Percentiles rank a stretch among this genome's conserved stretches.
Conservation (phyloP, 2,888 invertebrate species). For the Disparrhopalites patrizii region DNA sequence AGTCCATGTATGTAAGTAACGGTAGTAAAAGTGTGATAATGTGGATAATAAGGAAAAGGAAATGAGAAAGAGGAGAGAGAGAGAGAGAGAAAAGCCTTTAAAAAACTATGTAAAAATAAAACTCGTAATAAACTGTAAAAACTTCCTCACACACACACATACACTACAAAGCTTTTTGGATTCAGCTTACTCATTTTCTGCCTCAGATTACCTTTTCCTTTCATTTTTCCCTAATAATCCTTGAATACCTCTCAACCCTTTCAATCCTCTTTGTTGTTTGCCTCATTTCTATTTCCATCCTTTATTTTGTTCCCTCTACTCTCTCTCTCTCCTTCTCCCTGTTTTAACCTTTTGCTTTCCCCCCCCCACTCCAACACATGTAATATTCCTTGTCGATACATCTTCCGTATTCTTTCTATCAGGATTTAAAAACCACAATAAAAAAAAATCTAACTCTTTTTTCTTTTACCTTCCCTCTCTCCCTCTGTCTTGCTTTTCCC, state of each 20-base stretch:
- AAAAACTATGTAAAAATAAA: slow-evolving; percentile 4
- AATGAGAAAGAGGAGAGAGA: too few species aligned
- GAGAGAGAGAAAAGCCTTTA: too few species aligned
- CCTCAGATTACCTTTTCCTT: slow-evolving; percentile 26
- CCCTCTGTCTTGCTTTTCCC: not conserved
- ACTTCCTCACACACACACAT: too few species aligned
- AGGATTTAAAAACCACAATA: not conserved
- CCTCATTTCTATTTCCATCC: slow-evolving; percentile 10
- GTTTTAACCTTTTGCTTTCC: slow-evolving; percentile 1
- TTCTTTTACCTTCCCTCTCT: slow-evolving; percentile 5
- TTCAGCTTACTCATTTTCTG: slow-evolving; percentile 27
- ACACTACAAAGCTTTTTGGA: slow-evolving; percentile 26
- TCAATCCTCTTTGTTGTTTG: slow-evolving; percentile 20
- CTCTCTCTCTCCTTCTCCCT: not conserved
- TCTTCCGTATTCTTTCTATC: slow-evolving; percentile 7
- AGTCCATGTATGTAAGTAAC: too few species aligned
- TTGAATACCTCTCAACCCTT: slow-evolving; percentile 26
- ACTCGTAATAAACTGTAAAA: slow-evolving; percentile 18
- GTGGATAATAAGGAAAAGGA: too few species aligned
- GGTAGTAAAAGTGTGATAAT: too few species aligned
- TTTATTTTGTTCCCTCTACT: not conserved
- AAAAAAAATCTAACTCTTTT: not conserved
- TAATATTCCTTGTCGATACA: slow-evolving; percentile 10
- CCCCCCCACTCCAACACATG: too few species aligned
- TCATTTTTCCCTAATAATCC: slow-evolving; percentile 8